A percentile compares a stretch with the other conserved stretches of the same genome.
Conservation (phyloP, 2,797 vertebrate genomes). For the Cossypha caffra region DNA sequence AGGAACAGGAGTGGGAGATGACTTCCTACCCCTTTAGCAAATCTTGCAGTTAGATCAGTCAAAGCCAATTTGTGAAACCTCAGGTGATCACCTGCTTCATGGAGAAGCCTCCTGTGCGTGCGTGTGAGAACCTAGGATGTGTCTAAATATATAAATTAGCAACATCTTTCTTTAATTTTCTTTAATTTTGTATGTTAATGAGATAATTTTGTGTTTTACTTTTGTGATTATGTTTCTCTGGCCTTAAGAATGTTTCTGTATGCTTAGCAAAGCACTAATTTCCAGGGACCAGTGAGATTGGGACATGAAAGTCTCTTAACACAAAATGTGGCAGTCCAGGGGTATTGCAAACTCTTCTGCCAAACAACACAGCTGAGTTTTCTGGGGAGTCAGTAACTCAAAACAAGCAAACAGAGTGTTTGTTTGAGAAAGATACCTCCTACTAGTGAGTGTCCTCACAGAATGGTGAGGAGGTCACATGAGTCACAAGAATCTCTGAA, state of each 20-base stretch:
- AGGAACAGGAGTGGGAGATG: background rate
- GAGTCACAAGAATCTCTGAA: background rate
- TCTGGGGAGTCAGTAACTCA: background rate
- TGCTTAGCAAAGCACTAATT: background rate
- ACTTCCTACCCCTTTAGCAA: background rate
- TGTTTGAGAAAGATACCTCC: background rate
- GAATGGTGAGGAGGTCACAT: background rate
- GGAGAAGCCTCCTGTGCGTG: background rate
- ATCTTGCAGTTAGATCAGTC: rapidly evolving
- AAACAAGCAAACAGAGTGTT: background rate
- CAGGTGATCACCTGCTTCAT: background rate
- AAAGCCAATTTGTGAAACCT: background rate
- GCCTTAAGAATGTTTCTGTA: background rate
- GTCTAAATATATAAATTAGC: background rate
- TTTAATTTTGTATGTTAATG: background rate
- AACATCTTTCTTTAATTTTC: background rate
- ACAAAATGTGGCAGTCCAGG: background rate
- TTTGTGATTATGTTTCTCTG: background rate
- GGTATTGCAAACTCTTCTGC: background rate
- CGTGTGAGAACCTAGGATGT: background rate
- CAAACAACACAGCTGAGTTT: rapidly evolving
- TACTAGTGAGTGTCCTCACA: background rate
- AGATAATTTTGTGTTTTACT: background rate
- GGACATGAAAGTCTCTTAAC: background rate
- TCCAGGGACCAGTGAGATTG: background rate